Conservation (phyloP, 2,888 invertebrate species). For the Metacarcinus magister region DNA sequence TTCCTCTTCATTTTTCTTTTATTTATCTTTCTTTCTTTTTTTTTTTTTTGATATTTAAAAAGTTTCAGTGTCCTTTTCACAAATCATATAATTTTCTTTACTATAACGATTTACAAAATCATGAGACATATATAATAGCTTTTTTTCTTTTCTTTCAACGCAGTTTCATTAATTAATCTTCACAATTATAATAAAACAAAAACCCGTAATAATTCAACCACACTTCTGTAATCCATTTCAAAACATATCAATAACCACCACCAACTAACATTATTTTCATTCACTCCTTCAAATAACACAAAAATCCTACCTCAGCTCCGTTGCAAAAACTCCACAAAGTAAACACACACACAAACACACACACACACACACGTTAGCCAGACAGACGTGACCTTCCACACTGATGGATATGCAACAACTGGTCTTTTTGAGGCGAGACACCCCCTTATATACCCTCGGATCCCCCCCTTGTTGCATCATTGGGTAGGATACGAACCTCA, state of each 20-base stretch:
- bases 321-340: background rate
- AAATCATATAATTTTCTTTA: too few relatives aligned
- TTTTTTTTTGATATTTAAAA: background rate
- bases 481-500: background rate
- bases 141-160: too few relatives aligned
- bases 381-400: slow-evolving; percentile 26
- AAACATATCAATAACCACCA: too few relatives aligned
- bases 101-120: too few relatives aligned
- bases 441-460: slow-evolving; percentile 50
- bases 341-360: too few relatives aligned
- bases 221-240: too few relatives aligned
- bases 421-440: background rate
- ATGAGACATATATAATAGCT: too few relatives aligned
- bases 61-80: background rate
- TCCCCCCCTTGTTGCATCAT: slow-evolving; percentile 34
- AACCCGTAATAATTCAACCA: too few relatives aligned
- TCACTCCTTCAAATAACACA: too few relatives aligned
- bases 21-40: background rate
- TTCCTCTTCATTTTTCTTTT: background rate
- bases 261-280: too few relatives aligned
- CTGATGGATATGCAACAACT: slow-evolving; percentile 56
- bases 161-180: too few relatives aligned
- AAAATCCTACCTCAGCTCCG: background rate
- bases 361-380: background rate
- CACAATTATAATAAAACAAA: too few relatives aligned